A percentile compares a stretch with the other conserved stretches of the same genome.
phyloP scores from a whole-genome alignment of 1,140 invertebrate genomes.

The Formica exsecta region DNA sequence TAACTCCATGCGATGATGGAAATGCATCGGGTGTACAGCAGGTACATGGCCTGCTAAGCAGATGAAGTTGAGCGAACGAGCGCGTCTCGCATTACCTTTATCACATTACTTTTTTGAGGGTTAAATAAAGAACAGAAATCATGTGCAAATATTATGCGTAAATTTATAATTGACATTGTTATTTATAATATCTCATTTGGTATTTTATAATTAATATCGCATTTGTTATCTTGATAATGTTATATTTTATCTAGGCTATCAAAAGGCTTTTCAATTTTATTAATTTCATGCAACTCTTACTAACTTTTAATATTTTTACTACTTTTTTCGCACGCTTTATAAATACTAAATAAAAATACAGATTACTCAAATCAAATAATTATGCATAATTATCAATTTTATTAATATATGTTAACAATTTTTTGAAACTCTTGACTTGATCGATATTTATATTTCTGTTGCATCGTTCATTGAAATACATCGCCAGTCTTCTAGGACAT shows the following conservation, averaged over 20 bases:
- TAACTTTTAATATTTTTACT: background rate
- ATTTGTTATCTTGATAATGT: too few species aligned
- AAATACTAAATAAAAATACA: background rate
- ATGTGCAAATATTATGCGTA: too few species aligned
- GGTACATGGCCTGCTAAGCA: background rate
- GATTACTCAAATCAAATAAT: background rate
- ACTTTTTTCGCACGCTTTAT: background rate
- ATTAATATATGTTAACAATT: background rate
- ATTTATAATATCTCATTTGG: constrained; percentile 2
- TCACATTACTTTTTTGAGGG: background rate
- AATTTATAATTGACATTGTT: background rate
- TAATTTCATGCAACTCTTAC: background rate
- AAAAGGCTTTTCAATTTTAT: background rate
- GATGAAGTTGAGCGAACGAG: constrained; percentile 4
- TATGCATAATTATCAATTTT: background rate
- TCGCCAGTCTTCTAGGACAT: constrained; percentile 29
- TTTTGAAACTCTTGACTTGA: background rate
- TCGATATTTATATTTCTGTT: constrained; percentile 39
- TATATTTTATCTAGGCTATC: too few species aligned
- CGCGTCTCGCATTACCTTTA: constrained; percentile 13
- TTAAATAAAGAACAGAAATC: background rate
- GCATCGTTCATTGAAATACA: constrained; percentile 41
- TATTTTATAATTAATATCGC: background rate
- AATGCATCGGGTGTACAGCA: constrained; percentile 34
- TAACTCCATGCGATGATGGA: background rate